Evolutionary conservation across 2,113 vertebrate genomes (phyloP).

Genomic region (Scatophagus argus): DNA sequence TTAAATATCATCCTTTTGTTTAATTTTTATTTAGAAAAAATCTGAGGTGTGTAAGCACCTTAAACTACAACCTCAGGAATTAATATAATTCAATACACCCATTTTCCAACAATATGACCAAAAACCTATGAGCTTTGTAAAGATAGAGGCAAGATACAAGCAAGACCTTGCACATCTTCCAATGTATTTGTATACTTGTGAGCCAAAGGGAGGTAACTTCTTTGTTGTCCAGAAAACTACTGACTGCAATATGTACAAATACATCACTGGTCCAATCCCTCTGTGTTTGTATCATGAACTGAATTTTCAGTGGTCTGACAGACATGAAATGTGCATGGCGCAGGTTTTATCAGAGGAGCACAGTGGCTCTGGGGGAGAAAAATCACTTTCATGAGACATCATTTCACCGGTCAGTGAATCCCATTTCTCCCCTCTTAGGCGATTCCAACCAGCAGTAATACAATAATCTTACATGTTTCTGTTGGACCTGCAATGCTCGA

Average conservation of each 20-base stretch:
- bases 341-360: constrained; percentile 39
- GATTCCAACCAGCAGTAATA: constrained; percentile 56
- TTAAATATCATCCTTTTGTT: neutral
- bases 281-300: constrained; percentile 47
- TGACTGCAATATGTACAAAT: constrained; percentile 22
- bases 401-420: constrained; percentile 70
- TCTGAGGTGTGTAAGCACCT: too few species aligned
- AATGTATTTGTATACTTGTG: constrained; percentile 18
- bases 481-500: constrained; percentile 43
- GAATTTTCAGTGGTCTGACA: constrained; percentile 53
- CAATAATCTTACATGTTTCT: constrained; percentile 63
- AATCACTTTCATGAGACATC: constrained; percentile 61
- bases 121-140: neutral
- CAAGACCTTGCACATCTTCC: neutral
- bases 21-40: neutral
- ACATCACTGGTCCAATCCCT: constrained; percentile 41
- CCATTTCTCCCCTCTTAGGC: constrained; percentile 42
- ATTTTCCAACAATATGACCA: neutral
- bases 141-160: constrained; percentile 1
- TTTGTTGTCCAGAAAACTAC: constrained; percentile 18
- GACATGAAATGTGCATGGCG: constrained; percentile 53
- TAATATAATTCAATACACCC: neutral
- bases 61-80: neutral
- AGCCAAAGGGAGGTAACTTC: constrained; percentile 6
- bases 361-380: constrained; percentile 21